phyloP scores from a whole-genome alignment of 2,888 invertebrate species.

The Autographa pulchrina region DNA sequence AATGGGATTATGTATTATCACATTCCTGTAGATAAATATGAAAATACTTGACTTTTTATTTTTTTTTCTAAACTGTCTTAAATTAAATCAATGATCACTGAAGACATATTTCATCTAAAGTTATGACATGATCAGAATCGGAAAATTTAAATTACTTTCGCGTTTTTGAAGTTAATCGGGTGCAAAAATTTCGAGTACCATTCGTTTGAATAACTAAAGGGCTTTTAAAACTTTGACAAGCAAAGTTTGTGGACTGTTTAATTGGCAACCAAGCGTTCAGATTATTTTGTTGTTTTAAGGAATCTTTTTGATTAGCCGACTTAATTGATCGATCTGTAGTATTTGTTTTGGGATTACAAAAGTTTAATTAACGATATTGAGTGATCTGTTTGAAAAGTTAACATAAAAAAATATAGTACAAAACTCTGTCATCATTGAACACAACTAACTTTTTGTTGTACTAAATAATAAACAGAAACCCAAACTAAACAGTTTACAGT shows the following conservation, averaged over 20 bases:
- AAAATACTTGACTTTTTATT: too few species aligned
- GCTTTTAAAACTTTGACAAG: slow-evolving; percentile 36
- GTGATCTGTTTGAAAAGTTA: too few species aligned
- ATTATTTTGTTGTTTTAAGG: background rate
- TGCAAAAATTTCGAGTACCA: slow-evolving; percentile 22
- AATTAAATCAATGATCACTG: background rate
- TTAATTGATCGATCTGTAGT: background rate
- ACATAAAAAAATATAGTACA: too few species aligned
- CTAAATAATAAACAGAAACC: background rate
- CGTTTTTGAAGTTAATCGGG: slow-evolving; percentile 9
- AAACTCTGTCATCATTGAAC: background rate
- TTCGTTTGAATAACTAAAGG: slow-evolving; percentile 33
- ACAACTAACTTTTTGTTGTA: background rate
- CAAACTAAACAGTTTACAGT: background rate
- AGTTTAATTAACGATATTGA: background rate
- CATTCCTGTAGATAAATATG: too few species aligned
- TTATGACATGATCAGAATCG: slow-evolving; percentile 6
- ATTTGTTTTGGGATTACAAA: background rate
- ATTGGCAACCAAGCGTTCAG: slow-evolving; percentile 13
- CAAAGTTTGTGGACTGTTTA: slow-evolving; percentile 25
- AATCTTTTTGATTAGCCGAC: background rate
- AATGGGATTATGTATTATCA: background rate
- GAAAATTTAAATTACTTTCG: slow-evolving; percentile 5
- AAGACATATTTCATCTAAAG: background rate
- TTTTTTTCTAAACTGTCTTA: too few species aligned